These are phyloP conservation scores for Actinostola sp. DNA, from an alignment of 92 coral and sea anemone species.

Conservation along the genomic window DNA sequence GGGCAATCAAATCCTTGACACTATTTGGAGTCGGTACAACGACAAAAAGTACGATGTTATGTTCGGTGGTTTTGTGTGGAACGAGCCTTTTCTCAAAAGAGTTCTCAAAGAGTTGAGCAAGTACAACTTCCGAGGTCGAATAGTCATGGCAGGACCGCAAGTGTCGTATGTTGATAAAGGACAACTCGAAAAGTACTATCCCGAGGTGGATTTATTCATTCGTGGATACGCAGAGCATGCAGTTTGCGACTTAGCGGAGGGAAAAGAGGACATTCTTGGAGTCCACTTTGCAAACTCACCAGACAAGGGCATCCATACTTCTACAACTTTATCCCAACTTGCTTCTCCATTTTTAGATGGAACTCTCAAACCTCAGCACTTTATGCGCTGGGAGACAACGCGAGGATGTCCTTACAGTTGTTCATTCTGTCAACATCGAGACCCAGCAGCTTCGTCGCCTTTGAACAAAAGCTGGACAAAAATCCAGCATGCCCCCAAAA, in stretches of 20 bases:
- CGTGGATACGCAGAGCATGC: slow-evolving; percentile 55
- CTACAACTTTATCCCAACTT: slow-evolving; percentile 33
- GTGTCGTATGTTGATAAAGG: slow-evolving; percentile 48
- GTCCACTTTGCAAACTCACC: slow-evolving; percentile 21
- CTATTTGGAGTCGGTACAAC: slow-evolving; percentile 29
- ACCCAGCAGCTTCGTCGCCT: slow-evolving; percentile 27
- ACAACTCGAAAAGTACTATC: slow-evolving; percentile 35
- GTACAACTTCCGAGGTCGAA: slow-evolving; percentile 34
- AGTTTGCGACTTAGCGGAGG: slow-evolving; percentile 33
- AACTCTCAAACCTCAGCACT: slow-evolving; percentile 42
- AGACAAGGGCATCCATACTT: slow-evolving; percentile 38
- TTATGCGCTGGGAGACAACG: slow-evolving; percentile 54
- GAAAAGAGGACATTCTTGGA: slow-evolving; percentile 28
- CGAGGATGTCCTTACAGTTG: slow-evolving; percentile 59
- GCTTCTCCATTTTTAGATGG: slow-evolving; percentile 44
- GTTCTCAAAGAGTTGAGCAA: slow-evolving; percentile 26
- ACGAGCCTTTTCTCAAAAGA: slow-evolving; percentile 39
- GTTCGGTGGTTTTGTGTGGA: slow-evolving; percentile 57
- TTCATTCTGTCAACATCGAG: slow-evolving; percentile 53
- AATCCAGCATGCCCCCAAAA: slow-evolving; percentile 33
- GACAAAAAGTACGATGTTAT: slow-evolving; percentile 27
- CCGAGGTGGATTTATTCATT: slow-evolving; percentile 40
- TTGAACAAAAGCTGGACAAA: slow-evolving; percentile 40
- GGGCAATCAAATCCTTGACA: slow-evolving; percentile 23
- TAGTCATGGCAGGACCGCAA: slow-evolving; percentile 52